phyloP scores from a whole-genome alignment of 2,797 vertebrate genomes.

The Triplophysa bombifrons region DNA sequence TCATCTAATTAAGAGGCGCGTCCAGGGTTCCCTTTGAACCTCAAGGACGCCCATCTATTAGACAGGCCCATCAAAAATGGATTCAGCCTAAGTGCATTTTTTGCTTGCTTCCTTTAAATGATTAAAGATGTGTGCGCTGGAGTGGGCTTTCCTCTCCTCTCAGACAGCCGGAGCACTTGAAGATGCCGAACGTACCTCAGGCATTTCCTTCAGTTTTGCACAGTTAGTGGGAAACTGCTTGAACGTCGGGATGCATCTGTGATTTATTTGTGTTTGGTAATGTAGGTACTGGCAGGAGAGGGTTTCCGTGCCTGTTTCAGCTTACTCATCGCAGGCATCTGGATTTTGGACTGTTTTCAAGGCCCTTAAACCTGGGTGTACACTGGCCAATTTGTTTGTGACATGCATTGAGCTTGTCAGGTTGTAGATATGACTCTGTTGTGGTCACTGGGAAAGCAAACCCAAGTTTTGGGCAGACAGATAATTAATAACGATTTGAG shows the following conservation, averaged over 20 bases:
- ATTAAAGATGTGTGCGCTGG: constrained; percentile 79
- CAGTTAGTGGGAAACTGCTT: constrained; percentile 31
- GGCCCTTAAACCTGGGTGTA: background rate
- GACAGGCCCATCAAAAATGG: constrained; percentile 84
- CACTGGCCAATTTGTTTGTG: background rate
- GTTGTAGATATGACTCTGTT: constrained; percentile 3
- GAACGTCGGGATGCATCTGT: constrained; percentile 16
- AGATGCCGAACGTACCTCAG: constrained; percentile 23
- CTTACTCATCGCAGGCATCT: constrained; percentile 37
- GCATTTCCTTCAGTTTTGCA: constrained; percentile 32
- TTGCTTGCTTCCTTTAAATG: constrained; percentile 83
- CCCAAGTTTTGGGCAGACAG: constrained; percentile 10
- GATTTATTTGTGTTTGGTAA: constrained; percentile 27
- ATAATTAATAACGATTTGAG: constrained; percentile 50
- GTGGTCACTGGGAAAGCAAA: constrained; percentile 19
- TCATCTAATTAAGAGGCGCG: constrained; percentile 87
- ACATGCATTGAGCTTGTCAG: background rate
- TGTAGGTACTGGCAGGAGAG: constrained; percentile 25
- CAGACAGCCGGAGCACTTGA: constrained; percentile 16
- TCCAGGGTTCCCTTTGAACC: constrained; percentile 86
- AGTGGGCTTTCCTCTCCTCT: constrained; percentile 76
- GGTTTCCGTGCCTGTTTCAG: constrained; percentile 28
- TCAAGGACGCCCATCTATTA: constrained; percentile 91
- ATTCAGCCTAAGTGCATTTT: constrained; percentile 84
- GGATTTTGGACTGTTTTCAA: background rate